Base-by-base conservation (phyloP, 2,888 invertebrate species). In the Dione juno region DNA sequence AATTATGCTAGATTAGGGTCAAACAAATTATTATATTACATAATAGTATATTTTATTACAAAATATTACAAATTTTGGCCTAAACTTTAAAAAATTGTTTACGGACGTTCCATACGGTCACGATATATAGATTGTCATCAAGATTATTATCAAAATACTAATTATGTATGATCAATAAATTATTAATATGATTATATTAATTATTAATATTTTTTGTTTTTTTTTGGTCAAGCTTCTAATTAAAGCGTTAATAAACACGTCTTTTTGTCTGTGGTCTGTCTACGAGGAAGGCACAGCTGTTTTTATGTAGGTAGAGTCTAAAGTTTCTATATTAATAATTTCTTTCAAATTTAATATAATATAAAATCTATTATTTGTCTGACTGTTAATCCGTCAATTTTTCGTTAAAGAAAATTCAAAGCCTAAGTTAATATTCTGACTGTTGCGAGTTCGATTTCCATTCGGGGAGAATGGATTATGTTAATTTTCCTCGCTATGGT, bases 1-100 rank as follows among this genome's bases (percentile, higher is more conserved):
- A n/a, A n/a, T n/a, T n/a, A n/a, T n/a, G n/a, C n/a, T n/a, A n/a
- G n/a, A n/a, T n/a, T n/a, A n/a, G n/a, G n/a, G n/a, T n/a, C n/a
- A n/a, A n/a, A n/a, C n/a, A n/a, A n/a, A n/a, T n/a, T n/a, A n/a
- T n/a, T 11, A 19, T 19, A 50, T 19, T 50, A 50, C 10, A 40
- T 37, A 1, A 57, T 16, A 40, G 11, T 16, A 40, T 16, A 14
- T 35, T 54, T 16, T 16, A 16, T 1, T 37, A 7, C 1, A n/a
- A 16, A 35, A 54, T 37, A 54, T n/a, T 37, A 19, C 16, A 57
- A 37, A 40, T 37, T 11, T 57, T 28, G 14, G 43, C 59, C n/a
- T 59, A 43, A 61, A 61, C 43, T 61, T 45, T 1, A 16, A n/a
- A 45, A 48, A 52, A 37, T 40, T 64, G 64, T 64, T 64, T 64